Base-by-base conservation (phyloP, 2,888 invertebrate species). In the Slavum lentiscoides region DNA sequence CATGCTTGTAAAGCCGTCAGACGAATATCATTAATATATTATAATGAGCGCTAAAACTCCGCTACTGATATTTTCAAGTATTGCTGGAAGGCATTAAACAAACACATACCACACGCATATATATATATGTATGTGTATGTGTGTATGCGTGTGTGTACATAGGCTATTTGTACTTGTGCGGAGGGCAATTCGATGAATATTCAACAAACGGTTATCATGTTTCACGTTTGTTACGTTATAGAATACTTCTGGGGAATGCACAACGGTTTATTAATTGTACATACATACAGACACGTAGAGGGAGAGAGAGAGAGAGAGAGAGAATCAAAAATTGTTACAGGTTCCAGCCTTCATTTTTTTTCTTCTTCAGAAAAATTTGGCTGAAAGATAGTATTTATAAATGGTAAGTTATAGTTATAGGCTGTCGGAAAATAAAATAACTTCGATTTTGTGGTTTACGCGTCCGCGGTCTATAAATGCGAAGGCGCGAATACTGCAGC, bases 161-260 rank as follows among this genome's bases (percentile, higher is more conserved):
- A 23, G 66, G 74, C 74, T 66, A 75, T 66, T 75, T 66, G 74
- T 66, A 30, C 30, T 30, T 30, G 2, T 30, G 30, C 30, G 4
- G 55, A 75, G 66, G 66, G 66, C 66, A 66, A 75, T 75, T 58
- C 74, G 17, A 58, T 75, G 74, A 75, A 75, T 75, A 75, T 75
- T 75, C 74, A 67, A 67, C 74, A 55, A 66, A 67, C 66, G 64
- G 74, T 13, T 68, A 39, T 74, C 37, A 53, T 39, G 64, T 55
- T 49, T 55, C 37, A 37, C 39, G 21, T 6, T 66, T 39, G 64
- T 64, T 37, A 21, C 53, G 21, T 37, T 49, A 30, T 30, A 74
- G 21, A 53, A 74, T 53, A 74, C 53, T 64, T 74, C 62, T 30
- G 15, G 74, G 62, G 64, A 74, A 74, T 64, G 62, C 49, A 19